Conservation (phyloP, 2,888 invertebrate species). For the Venustoraphidia nigricollis region DNA sequence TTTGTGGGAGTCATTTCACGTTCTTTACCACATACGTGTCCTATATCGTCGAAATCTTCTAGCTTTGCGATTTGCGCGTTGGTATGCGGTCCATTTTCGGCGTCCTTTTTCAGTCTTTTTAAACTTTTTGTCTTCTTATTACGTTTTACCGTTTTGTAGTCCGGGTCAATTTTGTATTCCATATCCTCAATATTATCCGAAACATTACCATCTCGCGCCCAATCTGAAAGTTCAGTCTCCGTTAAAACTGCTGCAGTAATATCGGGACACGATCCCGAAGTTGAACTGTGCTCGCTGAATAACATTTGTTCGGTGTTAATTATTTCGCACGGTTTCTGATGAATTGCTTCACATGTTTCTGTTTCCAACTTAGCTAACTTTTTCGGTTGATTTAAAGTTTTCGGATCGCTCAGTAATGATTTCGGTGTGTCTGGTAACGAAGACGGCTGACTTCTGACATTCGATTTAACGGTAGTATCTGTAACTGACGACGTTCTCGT, state of each 20-base stretch:
- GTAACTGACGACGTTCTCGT: too few relatives aligned
- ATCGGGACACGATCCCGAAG: conserved; percentile 56
- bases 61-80: conserved; percentile 20
- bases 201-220: conserved; percentile 69
- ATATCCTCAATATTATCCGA: conserved; percentile 59
- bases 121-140: conserved; percentile 18
- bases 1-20: conserved; percentile 17
- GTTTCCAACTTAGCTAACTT: conserved; percentile 21
- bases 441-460: too few relatives aligned
- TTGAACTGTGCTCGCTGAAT: conserved; percentile 18
- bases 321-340: too few relatives aligned
- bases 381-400: conserved; percentile 27
- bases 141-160: conserved; percentile 22
- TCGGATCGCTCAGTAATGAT: conserved; percentile 20
- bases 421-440: neutral
- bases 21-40: conserved; percentile 25
- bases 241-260: conserved; percentile 57
- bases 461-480: too few relatives aligned
- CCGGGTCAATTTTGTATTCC: conserved; percentile 41
- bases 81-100: conserved; percentile 6
- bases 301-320: too few relatives aligned
- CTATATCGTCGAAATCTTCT: conserved; percentile 25
- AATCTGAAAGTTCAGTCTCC: conserved; percentile 79
- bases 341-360: conserved; percentile 1
- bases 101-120: conserved; percentile 20